Evolutionary conservation across 1,140 invertebrate species (phyloP).

Genomic region (Drosophila takahashii): DNA sequence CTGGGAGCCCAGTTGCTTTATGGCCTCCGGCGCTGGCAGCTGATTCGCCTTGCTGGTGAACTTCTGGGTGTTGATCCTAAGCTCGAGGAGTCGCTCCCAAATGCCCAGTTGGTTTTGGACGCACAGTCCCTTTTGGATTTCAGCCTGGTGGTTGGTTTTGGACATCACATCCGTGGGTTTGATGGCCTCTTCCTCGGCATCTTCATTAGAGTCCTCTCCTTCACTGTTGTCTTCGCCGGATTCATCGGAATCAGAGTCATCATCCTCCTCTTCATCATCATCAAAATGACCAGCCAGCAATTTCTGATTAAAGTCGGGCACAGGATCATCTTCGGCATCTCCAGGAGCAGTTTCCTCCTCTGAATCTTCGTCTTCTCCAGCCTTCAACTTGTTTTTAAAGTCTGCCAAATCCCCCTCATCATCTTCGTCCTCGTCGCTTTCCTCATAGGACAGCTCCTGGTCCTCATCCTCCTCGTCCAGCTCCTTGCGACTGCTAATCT

Average conservation of each 20-base stretch:
- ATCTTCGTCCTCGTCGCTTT: slow-evolving; percentile 65
- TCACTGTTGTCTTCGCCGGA: slow-evolving; percentile 41
- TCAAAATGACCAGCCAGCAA: neutral
- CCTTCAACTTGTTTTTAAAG: slow-evolving; percentile 43
- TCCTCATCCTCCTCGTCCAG: slow-evolving; percentile 65
- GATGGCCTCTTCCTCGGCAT: slow-evolving; percentile 74
- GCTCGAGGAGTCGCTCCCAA: slow-evolving; percentile 93
- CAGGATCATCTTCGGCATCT: slow-evolving; percentile 3
- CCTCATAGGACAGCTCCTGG: slow-evolving; percentile 64
- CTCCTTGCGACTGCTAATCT: slow-evolving; percentile 87
- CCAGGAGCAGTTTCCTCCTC: neutral
- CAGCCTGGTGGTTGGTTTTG: slow-evolving; percentile 83
- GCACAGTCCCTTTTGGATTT: slow-evolving; percentile 91
- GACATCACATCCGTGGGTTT: slow-evolving; percentile 60
- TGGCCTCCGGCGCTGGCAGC: slow-evolving; percentile 89
- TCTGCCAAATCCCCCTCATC: slow-evolving; percentile 14
- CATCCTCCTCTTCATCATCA: neutral
- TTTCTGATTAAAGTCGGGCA: slow-evolving; percentile 2
- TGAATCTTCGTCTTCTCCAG: slow-evolving; percentile 37
- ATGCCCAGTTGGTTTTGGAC: slow-evolving; percentile 91
- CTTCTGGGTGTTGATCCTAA: slow-evolving; percentile 94
- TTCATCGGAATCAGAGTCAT: slow-evolving; percentile 19
- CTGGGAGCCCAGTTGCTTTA: slow-evolving; percentile 85
- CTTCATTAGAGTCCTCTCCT: slow-evolving; percentile 53
- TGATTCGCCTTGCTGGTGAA: slow-evolving; percentile 90